Percentiles rank a stretch among this genome's conserved stretches.
Evolutionary conservation across 2,888 invertebrate species (phyloP).

Genomic region (Xylota segnis): DNA sequence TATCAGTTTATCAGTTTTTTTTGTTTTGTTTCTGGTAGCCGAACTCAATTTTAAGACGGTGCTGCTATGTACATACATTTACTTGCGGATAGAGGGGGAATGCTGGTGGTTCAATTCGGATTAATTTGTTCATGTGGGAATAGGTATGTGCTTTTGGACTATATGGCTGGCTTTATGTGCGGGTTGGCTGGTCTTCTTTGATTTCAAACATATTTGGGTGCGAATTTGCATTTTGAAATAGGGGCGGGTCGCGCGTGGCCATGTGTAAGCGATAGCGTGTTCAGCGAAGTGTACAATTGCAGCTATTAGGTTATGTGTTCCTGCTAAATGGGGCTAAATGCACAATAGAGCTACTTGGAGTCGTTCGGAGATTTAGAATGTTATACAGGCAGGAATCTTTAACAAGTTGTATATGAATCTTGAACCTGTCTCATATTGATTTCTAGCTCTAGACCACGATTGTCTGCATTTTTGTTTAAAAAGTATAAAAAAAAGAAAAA

Average conservation of each 20-base stretch:
- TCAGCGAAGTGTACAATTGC: slow-evolving; percentile 53
- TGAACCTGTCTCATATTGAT: no score
- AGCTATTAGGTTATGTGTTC: slow-evolving; percentile 11
- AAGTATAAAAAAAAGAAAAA: no score
- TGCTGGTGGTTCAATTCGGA: slow-evolving; percentile 19
- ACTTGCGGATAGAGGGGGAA: slow-evolving; percentile 14
- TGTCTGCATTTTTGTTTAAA: no score
- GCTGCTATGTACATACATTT: not conserved
- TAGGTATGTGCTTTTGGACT: not conserved
- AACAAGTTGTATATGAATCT: no score
- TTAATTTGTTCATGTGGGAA: slow-evolving; percentile 43
- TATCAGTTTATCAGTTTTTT: slow-evolving; percentile 49
- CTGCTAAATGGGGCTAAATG: not conserved
- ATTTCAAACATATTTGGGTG: not conserved
- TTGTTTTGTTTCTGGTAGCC: slow-evolving; percentile 5
- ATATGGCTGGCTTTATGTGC: slow-evolving; percentile 8
- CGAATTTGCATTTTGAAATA: slow-evolving; percentile 44
- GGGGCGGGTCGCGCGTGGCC: slow-evolving; percentile 50
- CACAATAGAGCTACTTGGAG: not conserved
- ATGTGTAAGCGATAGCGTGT: slow-evolving; percentile 35
- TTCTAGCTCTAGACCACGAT: no score
- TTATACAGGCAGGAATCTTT: no score
- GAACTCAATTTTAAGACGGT: slow-evolving; percentile 44
- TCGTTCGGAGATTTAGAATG: no score
- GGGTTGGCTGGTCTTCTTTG: slow-evolving; percentile 40